Conservation (phyloP, 2,797 vertebrate species). For the Diplodus puntazzo region DNA sequence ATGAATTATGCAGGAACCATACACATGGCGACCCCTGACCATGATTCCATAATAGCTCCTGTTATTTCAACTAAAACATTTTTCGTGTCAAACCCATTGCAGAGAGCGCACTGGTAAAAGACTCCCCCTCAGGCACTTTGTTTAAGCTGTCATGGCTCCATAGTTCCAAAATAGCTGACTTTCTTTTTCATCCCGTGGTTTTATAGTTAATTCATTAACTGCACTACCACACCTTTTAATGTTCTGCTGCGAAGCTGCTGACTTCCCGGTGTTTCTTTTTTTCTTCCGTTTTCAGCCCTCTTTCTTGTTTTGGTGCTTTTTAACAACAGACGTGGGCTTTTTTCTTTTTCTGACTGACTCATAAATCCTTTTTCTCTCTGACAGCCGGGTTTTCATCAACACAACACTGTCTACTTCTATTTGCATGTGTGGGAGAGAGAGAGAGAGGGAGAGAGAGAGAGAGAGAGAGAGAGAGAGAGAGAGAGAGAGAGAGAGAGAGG, state of each 20-base stretch:
- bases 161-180: slow-evolving; percentile 90
- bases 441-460: background rate
- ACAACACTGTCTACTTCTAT: slow-evolving; percentile 23
- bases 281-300: slow-evolving; percentile 59
- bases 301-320: slow-evolving; percentile 62
- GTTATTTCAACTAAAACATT: slow-evolving; percentile 98
- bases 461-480: slow-evolving; percentile 11
- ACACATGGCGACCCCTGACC: slow-evolving; percentile 87
- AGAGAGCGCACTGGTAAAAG: slow-evolving; percentile 90
- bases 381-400: slow-evolving; percentile 32
- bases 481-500: slow-evolving; percentile 9
- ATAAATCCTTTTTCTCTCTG: slow-evolving; percentile 41
- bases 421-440: slow-evolving; percentile 46
- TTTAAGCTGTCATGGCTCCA: slow-evolving; percentile 95
- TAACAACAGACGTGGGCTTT: slow-evolving; percentile 61
- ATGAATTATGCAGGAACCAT: slow-evolving; percentile 94
- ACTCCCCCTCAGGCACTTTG: slow-evolving; percentile 92
- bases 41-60: slow-evolving; percentile 94
- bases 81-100: slow-evolving; percentile 94
- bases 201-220: slow-evolving; percentile 92
- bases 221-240: slow-evolving; percentile 90
- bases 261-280: slow-evolving; percentile 81
- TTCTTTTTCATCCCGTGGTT: slow-evolving; percentile 85
- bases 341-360: slow-evolving; percentile 25
- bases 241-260: slow-evolving; percentile 87